A percentile compares a stretch with the other conserved stretches of the same genome.
Evolutionary conservation across 2,797 vertebrate genomes (phyloP).

Genomic region (Babyrousa celebensis): DNA sequence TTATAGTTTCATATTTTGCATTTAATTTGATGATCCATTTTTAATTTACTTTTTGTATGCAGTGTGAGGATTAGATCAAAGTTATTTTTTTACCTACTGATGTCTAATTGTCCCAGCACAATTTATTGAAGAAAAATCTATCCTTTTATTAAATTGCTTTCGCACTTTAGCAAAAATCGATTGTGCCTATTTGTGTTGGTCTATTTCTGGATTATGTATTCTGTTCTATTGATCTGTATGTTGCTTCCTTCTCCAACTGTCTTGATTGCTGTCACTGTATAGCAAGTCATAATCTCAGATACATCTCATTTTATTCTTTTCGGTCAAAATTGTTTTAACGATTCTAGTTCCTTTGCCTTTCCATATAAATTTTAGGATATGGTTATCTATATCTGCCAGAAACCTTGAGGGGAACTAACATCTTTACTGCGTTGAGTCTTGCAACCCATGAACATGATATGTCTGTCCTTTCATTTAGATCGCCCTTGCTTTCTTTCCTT

Average conservation of each 20-base stretch:
- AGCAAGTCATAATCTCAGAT: neutral
- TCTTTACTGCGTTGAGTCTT: constrained; percentile 21
- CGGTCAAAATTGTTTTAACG: constrained; percentile 30
- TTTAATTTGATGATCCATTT: constrained; percentile 59
- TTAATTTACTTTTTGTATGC: constrained; percentile 38
- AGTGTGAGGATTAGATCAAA: neutral
- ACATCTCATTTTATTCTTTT: constrained; percentile 40
- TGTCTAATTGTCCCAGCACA: neutral
- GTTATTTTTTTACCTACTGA: neutral
- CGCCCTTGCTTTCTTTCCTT: neutral
- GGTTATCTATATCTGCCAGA: neutral
- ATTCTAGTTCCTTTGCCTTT: constrained; percentile 41
- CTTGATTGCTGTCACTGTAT: neutral
- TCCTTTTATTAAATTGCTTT: neutral
- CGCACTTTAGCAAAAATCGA: constrained; percentile 29
- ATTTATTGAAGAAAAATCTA: neutral
- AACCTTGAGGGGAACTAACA: neutral
- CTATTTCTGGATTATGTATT: constrained; percentile 39
- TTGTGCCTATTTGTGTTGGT: neutral
- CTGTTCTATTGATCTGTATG: constrained; percentile 6
- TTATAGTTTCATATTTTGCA: constrained; percentile 40
- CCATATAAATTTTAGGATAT: constrained; percentile 55
- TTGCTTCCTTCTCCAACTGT: neutral
- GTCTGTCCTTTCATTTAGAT: constrained; percentile 1
- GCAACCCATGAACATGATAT: neutral